Percentiles rank a stretch among this genome's conserved stretches.
Conservation (phyloP, 2,113 vertebrate genomes). For the Pterocles orientalis region DNA sequence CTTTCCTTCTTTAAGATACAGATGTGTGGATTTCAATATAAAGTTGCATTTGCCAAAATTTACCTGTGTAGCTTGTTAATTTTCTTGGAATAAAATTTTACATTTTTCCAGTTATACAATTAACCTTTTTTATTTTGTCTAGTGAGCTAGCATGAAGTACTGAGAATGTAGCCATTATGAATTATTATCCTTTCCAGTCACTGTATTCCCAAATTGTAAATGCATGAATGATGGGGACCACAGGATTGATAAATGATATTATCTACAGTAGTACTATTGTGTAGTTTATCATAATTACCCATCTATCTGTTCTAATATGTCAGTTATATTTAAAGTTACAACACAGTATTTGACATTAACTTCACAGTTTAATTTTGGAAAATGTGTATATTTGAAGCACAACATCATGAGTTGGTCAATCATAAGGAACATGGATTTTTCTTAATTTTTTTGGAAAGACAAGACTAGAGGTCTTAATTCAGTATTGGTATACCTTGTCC, state of each 20-base stretch:
- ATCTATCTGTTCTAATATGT: conserved; percentile 69
- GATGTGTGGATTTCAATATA: conserved; percentile 99
- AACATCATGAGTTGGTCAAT: conserved; percentile 41
- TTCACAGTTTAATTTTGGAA: conserved; percentile 63
- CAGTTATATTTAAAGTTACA: conserved; percentile 68
- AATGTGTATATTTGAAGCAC: conserved; percentile 54
- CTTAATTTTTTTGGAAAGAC: conserved; percentile 58
- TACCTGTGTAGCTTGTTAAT: conserved; percentile 99
- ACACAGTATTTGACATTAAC: conserved; percentile 69
- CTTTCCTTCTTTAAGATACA: conserved; percentile 98
- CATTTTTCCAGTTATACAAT: conserved; percentile 90
- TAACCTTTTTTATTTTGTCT: conserved; percentile 79
- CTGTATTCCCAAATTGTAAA: conserved; percentile 72
- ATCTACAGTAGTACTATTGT: conserved; percentile 72
- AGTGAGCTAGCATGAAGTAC: conserved; percentile 77
- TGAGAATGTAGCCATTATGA: conserved; percentile 68
- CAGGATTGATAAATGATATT: conserved; percentile 76
- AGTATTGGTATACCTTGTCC: conserved; percentile 35
- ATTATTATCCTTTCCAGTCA: conserved; percentile 74
- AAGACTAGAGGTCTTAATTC: conserved; percentile 51
- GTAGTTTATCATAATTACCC: conserved; percentile 74
- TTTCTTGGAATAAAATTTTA: conserved; percentile 98
- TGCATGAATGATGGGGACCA: conserved; percentile 73
- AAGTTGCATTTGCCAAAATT: conserved; percentile 99
- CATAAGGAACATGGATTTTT: conserved; percentile 32